Conservation (phyloP, 2,113 vertebrate species). For the Brachionichthys hirsutus region DNA sequence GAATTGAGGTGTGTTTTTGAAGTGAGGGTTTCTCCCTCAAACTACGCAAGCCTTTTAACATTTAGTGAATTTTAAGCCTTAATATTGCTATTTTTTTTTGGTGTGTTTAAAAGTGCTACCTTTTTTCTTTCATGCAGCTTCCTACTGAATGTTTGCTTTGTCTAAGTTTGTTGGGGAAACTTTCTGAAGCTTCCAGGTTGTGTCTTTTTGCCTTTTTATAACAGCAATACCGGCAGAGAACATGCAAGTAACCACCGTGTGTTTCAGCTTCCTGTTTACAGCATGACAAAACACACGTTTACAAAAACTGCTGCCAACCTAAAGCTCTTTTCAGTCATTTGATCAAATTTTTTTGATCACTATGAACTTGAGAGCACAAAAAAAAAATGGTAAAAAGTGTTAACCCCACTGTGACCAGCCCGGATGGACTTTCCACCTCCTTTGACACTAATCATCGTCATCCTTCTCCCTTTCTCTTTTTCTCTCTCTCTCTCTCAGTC, state of each 20-base stretch:
- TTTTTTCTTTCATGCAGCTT: too few relatives aligned
- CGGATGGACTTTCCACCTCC: conserved; percentile 35
- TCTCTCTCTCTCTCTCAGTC: conserved; percentile 71
- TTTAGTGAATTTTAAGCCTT: too few relatives aligned
- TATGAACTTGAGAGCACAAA: too few relatives aligned
- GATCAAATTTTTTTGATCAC: conserved; percentile 8
- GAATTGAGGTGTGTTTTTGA: too few relatives aligned
- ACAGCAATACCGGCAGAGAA: not conserved
- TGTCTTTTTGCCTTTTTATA: conserved; percentile 2
- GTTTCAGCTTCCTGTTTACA: conserved; percentile 2
- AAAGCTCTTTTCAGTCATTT: conserved; percentile 2
- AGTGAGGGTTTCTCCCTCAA: too few relatives aligned
- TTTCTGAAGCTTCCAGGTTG: conserved; percentile 25
- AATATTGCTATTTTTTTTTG: too few relatives aligned
- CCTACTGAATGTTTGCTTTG: too few relatives aligned
- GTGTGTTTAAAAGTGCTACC: too few relatives aligned
- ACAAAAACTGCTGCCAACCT: conserved; percentile 6
- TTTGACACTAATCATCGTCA: conserved; percentile 32
- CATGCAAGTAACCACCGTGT: conserved; percentile 12
- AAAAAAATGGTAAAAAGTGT: not conserved
- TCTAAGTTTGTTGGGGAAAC: conserved; percentile 11
- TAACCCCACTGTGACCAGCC: conserved; percentile 23
- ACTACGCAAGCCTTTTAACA: too few relatives aligned
- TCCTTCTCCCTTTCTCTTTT: conserved; percentile 5
- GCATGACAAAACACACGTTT: conserved; percentile 1